Base-by-base conservation (phyloP, 1,140 invertebrate species). In the Grapholita molesta region DNA sequence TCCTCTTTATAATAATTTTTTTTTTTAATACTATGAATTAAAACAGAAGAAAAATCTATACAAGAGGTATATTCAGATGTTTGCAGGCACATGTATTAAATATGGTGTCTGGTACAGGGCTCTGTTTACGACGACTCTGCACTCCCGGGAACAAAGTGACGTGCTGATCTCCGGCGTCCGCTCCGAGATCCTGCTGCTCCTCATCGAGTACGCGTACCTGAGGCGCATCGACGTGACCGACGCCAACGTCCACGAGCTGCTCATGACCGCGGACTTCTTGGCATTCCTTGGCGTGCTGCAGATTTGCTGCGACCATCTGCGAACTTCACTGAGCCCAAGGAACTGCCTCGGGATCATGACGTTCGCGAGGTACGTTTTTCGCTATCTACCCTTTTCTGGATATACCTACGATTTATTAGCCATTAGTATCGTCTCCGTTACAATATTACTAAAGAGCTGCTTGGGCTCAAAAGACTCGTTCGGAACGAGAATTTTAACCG, bases 181-280 rank as follows among this genome's bases (percentile, higher is more conserved):
- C 15, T 94, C 94, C 0, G 93, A 95, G 35, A 95, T 96, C 74
- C 94, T 98, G 93, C 93, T 94, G 53, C 87, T 94, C 7, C 91
- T 98, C 2, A 93, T 98, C 25, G 94, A 97, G 68, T 98, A 96
- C 83, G 95, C 96, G 0, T 98, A 98, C 85, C 91, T 97, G 7
- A 93, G 96, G 24, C 94, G 94, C 61, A 86, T 93, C 32, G 93
- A 95, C 68, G 93, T 98, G 0, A 95, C 93, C 28, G 93, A 94
- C 2, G 93, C 95, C 21, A 98, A 97, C 77, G 96, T 98, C 0
- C 95, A 95, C 75, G 93, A 95, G 67, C 86, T 98, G 2, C 90
- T 98, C 11, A 93, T 94, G 64, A 95, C 94, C 3, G 95, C 96
- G 0, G 96, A 96, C 85, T 98, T 97, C 82, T 94, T 98, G 24